phyloP scores from a whole-genome alignment of 35 echinoderm and acorn worm species.

The Lytechinus pictus region DNA sequence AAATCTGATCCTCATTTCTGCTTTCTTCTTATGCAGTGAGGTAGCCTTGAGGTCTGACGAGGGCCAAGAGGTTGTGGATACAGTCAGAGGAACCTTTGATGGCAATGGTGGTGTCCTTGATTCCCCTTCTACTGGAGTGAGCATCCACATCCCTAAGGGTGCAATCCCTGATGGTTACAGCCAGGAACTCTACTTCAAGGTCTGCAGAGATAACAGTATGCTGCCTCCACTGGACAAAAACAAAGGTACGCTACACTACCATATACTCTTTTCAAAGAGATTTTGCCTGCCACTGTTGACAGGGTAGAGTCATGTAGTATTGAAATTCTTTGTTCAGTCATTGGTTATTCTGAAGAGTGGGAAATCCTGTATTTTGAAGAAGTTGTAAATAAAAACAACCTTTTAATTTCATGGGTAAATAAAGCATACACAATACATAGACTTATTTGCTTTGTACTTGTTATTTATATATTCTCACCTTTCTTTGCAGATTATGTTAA shows the following conservation, averaged over 20 bases:
- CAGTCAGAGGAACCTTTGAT: conserved; percentile 78
- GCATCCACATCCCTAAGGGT: conserved; percentile 91
- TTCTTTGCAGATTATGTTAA: no score
- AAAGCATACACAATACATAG: no score
- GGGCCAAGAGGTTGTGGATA: conserved; percentile 86
- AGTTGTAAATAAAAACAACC: no score
- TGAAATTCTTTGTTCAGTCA: no score
- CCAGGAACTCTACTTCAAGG: conserved; percentile 98
- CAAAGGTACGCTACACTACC: conserved; percentile 65
- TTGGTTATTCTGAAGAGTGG: no score
- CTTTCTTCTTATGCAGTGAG: conserved; percentile 60
- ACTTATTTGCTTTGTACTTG: no score
- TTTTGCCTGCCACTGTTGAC: no score
- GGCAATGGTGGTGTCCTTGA: conserved; percentile 71
- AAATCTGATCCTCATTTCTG: neutral
- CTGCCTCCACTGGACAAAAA: conserved; percentile 91
- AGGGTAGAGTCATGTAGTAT: no score
- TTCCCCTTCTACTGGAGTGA: conserved; percentile 87
- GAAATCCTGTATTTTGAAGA: no score
- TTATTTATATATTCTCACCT: no score
- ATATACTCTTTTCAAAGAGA: neutral
- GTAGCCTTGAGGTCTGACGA: conserved; percentile 78
- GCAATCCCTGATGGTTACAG: conserved; percentile 83
- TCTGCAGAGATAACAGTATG: conserved; percentile 90
- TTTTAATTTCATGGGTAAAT: no score